Percentiles rank a stretch among this genome's conserved stretches.
These are phyloP conservation scores for Apoda limacodes DNA, from an alignment of 2,888 invertebrate species.

Conservation along the genomic window DNA sequence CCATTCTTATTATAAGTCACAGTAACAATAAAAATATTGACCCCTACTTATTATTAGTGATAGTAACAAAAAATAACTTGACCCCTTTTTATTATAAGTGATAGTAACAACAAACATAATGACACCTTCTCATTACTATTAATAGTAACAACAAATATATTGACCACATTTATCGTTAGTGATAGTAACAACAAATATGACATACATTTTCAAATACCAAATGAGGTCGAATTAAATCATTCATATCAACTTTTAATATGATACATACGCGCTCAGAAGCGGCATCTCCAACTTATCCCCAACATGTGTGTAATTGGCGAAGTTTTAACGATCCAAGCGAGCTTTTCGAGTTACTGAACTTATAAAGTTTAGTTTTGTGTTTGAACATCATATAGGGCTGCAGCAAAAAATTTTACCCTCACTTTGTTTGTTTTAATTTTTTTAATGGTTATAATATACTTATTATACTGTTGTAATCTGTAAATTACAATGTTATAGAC, in stretches of 20 bases:
- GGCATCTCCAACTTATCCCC: conserved; percentile 15
- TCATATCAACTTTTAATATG: too few relatives aligned
- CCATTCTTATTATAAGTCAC: too few relatives aligned
- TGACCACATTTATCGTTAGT: conserved; percentile 4
- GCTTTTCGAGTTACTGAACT: conserved; percentile 1
- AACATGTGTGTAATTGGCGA: conserved; percentile 25
- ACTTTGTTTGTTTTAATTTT: conserved; percentile 5
- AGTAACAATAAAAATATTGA: too few relatives aligned
- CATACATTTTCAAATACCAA: background rate
- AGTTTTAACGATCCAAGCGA: conserved; percentile 24
- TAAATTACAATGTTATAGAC: conserved; percentile 2
- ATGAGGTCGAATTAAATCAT: background rate
- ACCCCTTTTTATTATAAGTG: too few relatives aligned
- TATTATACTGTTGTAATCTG: background rate
- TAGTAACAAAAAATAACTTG: too few relatives aligned
- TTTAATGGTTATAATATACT: conserved; percentile 2
- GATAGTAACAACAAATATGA: conserved; percentile 1
- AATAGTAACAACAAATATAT: conserved; percentile 1
- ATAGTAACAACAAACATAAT: too few relatives aligned
- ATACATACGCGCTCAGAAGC: too few relatives aligned
- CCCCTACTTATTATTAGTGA: too few relatives aligned
- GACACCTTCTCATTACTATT: conserved; percentile 15
- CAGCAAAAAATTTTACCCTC: too few relatives aligned
- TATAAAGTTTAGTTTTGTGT: conserved; percentile 3
- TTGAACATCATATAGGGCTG: conserved; percentile 3